These are phyloP conservation scores for Morpho achilles DNA, from an alignment of 2,888 invertebrate genomes.

Conservation along the genomic window DNA sequence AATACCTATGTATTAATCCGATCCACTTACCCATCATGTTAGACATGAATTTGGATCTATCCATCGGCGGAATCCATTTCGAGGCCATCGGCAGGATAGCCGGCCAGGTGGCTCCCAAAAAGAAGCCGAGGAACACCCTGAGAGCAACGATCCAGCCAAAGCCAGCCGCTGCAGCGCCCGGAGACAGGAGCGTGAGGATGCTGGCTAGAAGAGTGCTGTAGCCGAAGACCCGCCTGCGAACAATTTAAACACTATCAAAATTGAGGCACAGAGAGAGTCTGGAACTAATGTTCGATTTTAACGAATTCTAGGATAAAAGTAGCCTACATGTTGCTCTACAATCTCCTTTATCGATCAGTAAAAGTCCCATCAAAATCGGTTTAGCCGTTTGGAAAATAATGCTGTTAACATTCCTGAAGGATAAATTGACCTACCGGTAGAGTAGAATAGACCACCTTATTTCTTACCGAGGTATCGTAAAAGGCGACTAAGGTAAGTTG, in stretches of 20 bases:
- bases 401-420: no score
- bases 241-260: slow-evolving; percentile 3
- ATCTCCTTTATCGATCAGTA: no score
- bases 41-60: slow-evolving; percentile 94
- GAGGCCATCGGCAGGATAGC: slow-evolving; percentile 96
- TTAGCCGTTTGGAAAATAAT: no score
- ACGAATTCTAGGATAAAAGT: no score
- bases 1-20: no score
- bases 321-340: no score
- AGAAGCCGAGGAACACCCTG: slow-evolving; percentile 86
- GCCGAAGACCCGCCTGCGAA: slow-evolving; percentile 86
- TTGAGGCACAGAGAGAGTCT: neutral
- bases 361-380: no score
- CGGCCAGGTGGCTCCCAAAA: slow-evolving; percentile 94
- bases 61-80: slow-evolving; percentile 96
- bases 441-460: no score
- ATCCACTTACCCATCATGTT: slow-evolving; percentile 89
- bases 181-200: slow-evolving; percentile 88
- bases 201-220: slow-evolving; percentile 92
- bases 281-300: no score
- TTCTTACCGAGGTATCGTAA: no score
- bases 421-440: no score
- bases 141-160: slow-evolving; percentile 84
- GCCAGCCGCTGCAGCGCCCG: slow-evolving; percentile 84
- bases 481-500: no score